These are phyloP conservation scores for Gulo gulo DNA, from an alignment of 2,113 vertebrate genomes.

Conservation along the genomic window DNA sequence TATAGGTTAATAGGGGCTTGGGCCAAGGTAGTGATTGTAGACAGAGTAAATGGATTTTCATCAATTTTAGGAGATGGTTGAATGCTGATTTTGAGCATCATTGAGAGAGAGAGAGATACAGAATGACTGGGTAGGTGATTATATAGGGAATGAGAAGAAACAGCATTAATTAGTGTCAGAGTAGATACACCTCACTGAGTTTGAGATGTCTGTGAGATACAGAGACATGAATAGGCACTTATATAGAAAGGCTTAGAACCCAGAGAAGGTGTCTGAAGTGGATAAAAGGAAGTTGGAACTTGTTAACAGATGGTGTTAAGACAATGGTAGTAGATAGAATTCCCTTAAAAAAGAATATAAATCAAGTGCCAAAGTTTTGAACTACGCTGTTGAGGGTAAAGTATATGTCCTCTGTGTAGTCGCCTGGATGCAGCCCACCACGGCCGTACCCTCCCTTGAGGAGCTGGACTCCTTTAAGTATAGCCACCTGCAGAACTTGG, in stretches of 20 bases:
- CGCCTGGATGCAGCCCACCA: not conserved
- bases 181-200: not conserved
- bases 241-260: not conserved
- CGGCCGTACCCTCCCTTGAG: conserved; percentile 60
- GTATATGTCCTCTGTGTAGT: rapidly evolving
- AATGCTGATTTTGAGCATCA: not conserved
- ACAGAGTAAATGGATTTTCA: conserved; percentile 1
- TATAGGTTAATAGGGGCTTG: not conserved
- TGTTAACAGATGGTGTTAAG: not conserved
- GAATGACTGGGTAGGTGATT: not conserved
- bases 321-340: not conserved
- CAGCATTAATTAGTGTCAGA: not conserved
- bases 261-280: not conserved
- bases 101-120: not conserved
- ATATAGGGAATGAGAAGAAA: not conserved
- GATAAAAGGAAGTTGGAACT: conserved; percentile 16
- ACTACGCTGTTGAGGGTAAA: rapidly evolving
- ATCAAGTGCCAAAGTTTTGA: conserved; percentile 25
- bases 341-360: conserved; percentile 2
- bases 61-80: not conserved
- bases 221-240: not conserved
- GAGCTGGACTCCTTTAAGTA: conserved; percentile 90
- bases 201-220: not conserved
- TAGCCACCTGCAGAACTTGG: conserved; percentile 86
- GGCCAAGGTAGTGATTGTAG: not conserved